Conservation (phyloP, 2,888 invertebrate genomes). For the Sesamia inferens region DNA sequence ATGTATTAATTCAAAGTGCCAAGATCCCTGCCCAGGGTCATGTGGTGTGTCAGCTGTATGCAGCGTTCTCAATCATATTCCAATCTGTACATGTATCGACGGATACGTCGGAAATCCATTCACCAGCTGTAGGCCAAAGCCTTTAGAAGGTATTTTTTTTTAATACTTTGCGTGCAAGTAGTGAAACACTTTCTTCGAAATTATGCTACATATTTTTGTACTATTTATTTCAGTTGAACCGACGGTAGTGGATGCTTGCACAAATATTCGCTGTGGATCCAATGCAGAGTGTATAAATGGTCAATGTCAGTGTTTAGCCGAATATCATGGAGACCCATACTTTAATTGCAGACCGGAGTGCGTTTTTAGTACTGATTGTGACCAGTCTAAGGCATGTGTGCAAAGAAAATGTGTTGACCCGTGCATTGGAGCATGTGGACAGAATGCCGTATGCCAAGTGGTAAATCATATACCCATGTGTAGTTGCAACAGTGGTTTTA, state of each 20-base stretch:
- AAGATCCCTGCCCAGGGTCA: constrained; percentile 94
- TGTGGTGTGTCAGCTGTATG: constrained; percentile 92
- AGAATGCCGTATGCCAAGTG: constrained; percentile 90
- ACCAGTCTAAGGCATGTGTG: constrained; percentile 92
- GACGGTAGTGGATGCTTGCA: constrained; percentile 90
- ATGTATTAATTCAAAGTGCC: constrained; percentile 94
- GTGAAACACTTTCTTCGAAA: constrained; percentile 19
- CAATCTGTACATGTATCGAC: constrained; percentile 93
- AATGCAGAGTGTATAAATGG: constrained; percentile 92
- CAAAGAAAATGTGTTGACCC: constrained; percentile 94
- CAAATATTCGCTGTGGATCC: constrained; percentile 92
- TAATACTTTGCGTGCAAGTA: neutral
- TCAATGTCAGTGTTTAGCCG: constrained; percentile 92
- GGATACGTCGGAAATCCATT: constrained; percentile 95
- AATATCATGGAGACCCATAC: constrained; percentile 94
- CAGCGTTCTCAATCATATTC: constrained; percentile 93
- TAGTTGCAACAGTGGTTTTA: constrained; percentile 91
- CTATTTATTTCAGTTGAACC: constrained; percentile 77
- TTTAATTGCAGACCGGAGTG: constrained; percentile 94
- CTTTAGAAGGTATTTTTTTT: constrained; percentile 84
- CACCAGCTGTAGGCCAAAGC: constrained; percentile 88
- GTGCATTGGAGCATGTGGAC: constrained; percentile 93
- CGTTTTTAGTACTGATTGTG: constrained; percentile 93
- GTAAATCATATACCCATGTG: constrained; percentile 93
- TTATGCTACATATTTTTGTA: neutral